Evolutionary conservation across 2,113 vertebrate genomes (phyloP).

Genomic region (Desmodus rotundus): DNA sequence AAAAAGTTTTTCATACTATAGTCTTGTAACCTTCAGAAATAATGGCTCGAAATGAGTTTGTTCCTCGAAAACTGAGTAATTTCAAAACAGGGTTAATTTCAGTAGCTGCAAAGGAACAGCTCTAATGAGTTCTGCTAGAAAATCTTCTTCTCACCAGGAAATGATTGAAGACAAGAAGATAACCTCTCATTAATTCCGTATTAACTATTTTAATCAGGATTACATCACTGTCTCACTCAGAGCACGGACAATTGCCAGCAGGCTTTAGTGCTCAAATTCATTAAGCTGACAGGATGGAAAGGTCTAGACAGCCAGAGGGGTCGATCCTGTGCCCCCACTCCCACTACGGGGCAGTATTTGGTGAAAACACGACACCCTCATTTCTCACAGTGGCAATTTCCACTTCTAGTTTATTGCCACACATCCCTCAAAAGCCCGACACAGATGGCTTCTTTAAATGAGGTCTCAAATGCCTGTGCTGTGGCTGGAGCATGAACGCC

Average conservation of each 20-base stretch:
- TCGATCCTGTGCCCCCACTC: neutral
- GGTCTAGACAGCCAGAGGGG: neutral
- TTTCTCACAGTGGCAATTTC: conserved; percentile 12
- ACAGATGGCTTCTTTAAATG: neutral
- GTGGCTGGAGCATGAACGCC: neutral
- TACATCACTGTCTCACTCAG: conserved; percentile 47
- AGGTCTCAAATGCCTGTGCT: neutral
- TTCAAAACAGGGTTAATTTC: conserved; percentile 65
- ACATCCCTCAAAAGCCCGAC: neutral
- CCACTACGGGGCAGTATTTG: neutral
- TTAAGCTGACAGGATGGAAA: conserved; percentile 39
- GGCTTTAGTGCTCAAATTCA: conserved; percentile 40
- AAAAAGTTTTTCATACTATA: neutral
- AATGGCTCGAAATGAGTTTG: conserved; percentile 51
- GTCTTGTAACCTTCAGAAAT: conserved; percentile 36
- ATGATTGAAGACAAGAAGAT: conserved; percentile 70
- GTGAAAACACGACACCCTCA: neutral
- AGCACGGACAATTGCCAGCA: conserved; percentile 12
- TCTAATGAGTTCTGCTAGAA: conserved; percentile 60
- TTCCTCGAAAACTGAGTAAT: conserved; percentile 56
- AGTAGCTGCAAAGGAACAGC: conserved; percentile 54
- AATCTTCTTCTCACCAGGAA: conserved; percentile 68
- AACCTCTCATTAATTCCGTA: conserved; percentile 71
- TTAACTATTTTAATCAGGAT: conserved; percentile 69
- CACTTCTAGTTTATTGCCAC: neutral